Percentiles rank a stretch among this genome's conserved stretches.
These are phyloP conservation scores for Pseudorasbora parva DNA, from an alignment of 2,113 vertebrate species.

Conservation along the genomic window DNA sequence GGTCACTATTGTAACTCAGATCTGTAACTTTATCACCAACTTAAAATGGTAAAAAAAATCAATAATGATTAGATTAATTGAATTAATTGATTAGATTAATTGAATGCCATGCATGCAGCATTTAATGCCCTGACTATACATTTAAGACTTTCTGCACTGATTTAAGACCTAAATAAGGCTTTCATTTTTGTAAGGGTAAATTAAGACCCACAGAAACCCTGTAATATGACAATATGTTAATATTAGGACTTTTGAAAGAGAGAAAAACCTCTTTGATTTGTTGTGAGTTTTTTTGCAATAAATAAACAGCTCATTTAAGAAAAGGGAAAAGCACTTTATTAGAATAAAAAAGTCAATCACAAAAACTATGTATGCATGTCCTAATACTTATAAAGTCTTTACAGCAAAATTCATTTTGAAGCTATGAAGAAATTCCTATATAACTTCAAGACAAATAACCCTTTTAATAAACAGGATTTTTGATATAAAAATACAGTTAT, in stretches of 20 bases:
- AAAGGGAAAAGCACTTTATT: slow-evolving; percentile 28
- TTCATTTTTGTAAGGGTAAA: too few species aligned
- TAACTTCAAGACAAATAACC: background rate
- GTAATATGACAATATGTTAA: too few species aligned
- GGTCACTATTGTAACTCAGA: background rate
- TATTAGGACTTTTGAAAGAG: background rate
- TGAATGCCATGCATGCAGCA: too few species aligned
- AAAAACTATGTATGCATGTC: background rate
- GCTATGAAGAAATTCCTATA: background rate
- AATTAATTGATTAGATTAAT: background rate
- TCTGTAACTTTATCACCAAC: background rate
- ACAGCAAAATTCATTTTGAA: background rate
- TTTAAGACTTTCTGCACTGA: too few species aligned
- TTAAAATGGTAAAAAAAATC: background rate
- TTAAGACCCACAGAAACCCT: too few species aligned
- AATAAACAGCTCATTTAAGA: background rate
- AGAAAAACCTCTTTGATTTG: background rate
- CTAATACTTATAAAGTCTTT: slow-evolving; percentile 4
- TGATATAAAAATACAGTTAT: slow-evolving; percentile 25
- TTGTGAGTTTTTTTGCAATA: background rate
- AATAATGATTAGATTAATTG: background rate
- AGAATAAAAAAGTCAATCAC: background rate
- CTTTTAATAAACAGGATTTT: background rate
- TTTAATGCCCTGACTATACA: too few species aligned
- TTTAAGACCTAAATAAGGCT: too few species aligned